Conservation (phyloP, 1,140 invertebrate species). For the Eriosoma lanigerum region DNA sequence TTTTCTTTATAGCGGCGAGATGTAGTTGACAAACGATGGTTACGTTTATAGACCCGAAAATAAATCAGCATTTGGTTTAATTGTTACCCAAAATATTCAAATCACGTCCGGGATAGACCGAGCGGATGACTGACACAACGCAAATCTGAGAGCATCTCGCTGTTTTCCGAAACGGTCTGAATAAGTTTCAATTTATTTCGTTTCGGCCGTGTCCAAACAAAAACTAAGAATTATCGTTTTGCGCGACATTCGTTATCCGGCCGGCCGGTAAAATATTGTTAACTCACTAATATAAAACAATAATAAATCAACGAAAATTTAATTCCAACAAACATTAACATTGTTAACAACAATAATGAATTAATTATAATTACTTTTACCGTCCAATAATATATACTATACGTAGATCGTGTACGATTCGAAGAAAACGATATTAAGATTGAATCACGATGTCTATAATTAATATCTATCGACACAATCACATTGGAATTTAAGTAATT, state of each 20-base stretch:
- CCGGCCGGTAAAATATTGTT: too few species aligned
- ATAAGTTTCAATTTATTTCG: conserved; percentile 45
- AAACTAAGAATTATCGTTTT: conserved; percentile 27
- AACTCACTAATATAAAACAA: too few species aligned
- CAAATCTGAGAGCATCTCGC: background rate
- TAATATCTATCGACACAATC: too few species aligned
- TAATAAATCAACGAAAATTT: too few species aligned
- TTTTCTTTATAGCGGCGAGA: background rate
- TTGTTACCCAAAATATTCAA: background rate
- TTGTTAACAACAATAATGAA: too few species aligned
- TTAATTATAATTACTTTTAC: too few species aligned
- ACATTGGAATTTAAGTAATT: too few species aligned
- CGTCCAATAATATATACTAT: too few species aligned
- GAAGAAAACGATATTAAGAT: too few species aligned
- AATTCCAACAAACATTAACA: too few species aligned
- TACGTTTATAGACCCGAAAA: background rate
- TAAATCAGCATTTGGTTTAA: background rate
- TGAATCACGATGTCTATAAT: too few species aligned
- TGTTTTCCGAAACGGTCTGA: background rate
- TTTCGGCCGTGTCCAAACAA: background rate
- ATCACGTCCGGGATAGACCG: background rate
- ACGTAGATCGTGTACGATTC: too few species aligned
- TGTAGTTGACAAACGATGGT: background rate
- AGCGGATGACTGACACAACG: background rate
- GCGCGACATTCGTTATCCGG: background rate